Evolutionary conservation across 2,888 invertebrate genomes (phyloP).

Genomic region (Griposia aprilina): DNA sequence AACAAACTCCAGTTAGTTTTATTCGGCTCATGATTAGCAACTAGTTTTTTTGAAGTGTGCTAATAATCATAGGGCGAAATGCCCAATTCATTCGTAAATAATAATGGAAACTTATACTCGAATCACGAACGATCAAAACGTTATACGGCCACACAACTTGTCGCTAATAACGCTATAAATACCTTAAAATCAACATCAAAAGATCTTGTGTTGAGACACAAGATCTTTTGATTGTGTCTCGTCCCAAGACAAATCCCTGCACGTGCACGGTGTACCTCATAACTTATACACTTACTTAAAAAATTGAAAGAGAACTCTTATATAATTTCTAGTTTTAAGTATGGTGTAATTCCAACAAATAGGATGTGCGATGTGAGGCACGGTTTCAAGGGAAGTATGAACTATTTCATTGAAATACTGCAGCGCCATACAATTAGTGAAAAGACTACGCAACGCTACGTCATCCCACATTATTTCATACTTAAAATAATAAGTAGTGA

Average conservation of each 20-base stretch:
- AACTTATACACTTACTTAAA: no score
- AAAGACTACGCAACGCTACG: neutral
- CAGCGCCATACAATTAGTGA: neutral
- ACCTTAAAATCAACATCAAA: constrained; percentile 1
- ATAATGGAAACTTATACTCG: neutral
- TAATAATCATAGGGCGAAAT: neutral
- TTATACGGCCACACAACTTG: constrained; percentile 3
- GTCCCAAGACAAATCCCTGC: neutral
- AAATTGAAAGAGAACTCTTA: neutral
- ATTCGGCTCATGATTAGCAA: neutral
- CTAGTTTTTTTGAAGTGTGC: neutral
- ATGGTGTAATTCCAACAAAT: neutral
- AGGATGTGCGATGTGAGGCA: neutral
- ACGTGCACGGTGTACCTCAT: neutral
- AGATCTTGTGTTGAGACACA: constrained; percentile 5
- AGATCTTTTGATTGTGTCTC: constrained; percentile 13
- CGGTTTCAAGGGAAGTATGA: neutral
- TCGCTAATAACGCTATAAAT: constrained; percentile 10
- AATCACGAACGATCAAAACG: neutral
- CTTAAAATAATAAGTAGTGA: no score
- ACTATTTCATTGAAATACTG: neutral
- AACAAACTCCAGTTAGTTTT: neutral
- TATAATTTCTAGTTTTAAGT: neutral
- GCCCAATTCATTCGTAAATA: neutral
- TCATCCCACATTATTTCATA: neutral